These are phyloP conservation scores for Lophotriccus pileatus DNA, from an alignment of 2,797 vertebrate species.

Conservation along the genomic window DNA sequence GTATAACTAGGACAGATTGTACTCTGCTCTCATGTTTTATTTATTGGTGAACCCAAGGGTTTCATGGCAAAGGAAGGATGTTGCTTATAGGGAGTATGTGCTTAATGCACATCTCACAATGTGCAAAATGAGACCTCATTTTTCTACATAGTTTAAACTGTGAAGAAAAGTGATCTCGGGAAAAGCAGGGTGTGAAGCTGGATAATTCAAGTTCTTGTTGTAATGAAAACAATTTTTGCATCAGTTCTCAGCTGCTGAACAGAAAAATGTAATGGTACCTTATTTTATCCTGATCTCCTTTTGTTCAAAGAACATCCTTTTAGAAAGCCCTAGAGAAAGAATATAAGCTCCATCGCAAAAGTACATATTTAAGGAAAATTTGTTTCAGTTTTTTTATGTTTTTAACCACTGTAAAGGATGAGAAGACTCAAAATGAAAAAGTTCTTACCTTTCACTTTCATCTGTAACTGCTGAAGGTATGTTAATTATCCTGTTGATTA, in stretches of 20 bases:
- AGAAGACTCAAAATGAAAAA: neutral
- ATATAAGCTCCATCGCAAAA: neutral
- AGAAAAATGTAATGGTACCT: neutral
- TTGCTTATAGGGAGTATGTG: neutral
- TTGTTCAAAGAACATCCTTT: neutral
- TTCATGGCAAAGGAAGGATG: neutral
- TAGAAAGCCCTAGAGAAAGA: neutral
- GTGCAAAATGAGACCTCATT: neutral
- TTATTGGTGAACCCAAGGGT: neutral
- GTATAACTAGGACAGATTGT: neutral
- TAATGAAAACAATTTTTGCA: neutral
- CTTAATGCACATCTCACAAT: neutral
- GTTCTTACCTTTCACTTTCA: constrained; percentile 71
- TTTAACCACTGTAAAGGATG: neutral
- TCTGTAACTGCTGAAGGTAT: constrained; percentile 44
- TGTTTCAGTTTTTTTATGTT: neutral
- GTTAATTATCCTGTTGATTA: constrained; percentile 70
- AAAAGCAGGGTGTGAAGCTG: neutral
- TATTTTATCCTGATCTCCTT: neutral
- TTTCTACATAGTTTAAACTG: neutral
- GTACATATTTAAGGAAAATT: neutral
- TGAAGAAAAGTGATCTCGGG: neutral
- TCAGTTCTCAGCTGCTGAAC: neutral
- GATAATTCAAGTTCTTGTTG: neutral
- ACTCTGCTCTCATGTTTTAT: neutral